Evolutionary conservation across 2,797 vertebrate genomes (phyloP).

Genomic region (Pseudotriccus pelzelni): DNA sequence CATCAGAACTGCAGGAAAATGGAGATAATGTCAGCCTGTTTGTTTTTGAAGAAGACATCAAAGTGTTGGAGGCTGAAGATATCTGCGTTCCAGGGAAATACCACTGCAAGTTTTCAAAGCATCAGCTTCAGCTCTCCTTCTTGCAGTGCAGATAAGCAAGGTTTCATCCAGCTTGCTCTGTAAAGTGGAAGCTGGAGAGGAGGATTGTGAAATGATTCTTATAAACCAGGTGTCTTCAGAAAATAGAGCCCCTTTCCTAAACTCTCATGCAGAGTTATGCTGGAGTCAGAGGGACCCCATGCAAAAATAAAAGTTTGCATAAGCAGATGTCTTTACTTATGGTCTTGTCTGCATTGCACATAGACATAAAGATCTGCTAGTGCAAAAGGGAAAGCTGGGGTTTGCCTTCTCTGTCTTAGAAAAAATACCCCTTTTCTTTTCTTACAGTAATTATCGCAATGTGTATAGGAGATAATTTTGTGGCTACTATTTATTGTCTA

Average conservation of each 20-base stretch:
- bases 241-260: not conserved
- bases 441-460: not conserved
- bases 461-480: not conserved
- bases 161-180: conserved; percentile 3
- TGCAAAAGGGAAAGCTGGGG: not conserved
- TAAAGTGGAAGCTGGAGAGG: not conserved
- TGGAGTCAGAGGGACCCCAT: not conserved
- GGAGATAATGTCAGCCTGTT: conserved; percentile 19
- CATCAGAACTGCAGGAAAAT: conserved; percentile 33
- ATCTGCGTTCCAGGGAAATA: conserved; percentile 27
- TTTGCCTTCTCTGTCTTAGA: not conserved
- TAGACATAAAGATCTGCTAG: not conserved
- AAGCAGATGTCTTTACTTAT: not conserved
- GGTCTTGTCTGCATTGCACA: not conserved
- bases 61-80: conserved; percentile 24
- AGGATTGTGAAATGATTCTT: not conserved
- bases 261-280: not conserved
- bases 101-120: not conserved
- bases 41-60: conserved; percentile 60
- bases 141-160: conserved; percentile 31
- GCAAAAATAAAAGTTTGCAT: not conserved
- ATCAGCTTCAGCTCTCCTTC: not conserved
- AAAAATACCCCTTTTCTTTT: conserved; percentile 8
- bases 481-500: not conserved
- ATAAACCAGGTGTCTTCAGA: not conserved